Evolutionary conservation across 2,113 vertebrate species (phyloP).

Genomic region (Anolis carolinensis): DNA sequence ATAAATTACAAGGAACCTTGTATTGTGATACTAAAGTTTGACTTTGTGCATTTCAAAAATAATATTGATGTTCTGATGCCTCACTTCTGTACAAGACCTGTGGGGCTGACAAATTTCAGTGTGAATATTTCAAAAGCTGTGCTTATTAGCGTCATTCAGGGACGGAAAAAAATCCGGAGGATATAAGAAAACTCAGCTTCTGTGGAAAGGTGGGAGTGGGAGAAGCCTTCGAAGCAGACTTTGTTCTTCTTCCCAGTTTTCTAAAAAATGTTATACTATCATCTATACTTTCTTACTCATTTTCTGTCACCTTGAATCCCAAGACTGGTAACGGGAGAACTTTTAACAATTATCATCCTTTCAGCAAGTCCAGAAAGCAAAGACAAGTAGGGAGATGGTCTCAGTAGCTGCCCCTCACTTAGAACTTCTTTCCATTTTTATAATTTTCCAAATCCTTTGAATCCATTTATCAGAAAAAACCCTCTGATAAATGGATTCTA

Average conservation of each 20-base stretch:
- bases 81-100: conserved; percentile 10
- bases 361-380: not conserved
- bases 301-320: not conserved
- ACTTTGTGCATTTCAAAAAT: conserved; percentile 33
- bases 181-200: conserved; percentile 28
- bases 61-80: conserved; percentile 12
- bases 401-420: no score
- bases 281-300: not conserved
- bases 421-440: not conserved
- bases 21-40: not conserved
- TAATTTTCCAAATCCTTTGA: not conserved
- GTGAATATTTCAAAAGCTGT: not conserved
- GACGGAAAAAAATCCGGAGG: not conserved
- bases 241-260: not conserved
- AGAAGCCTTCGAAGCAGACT: not conserved
- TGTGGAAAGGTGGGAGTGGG: not conserved
- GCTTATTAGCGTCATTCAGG: not conserved
- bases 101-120: conserved; percentile 13
- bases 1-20: conserved; percentile 18
- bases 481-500: not conserved
- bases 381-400: not conserved
- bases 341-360: not conserved
- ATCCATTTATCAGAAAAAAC: not conserved
- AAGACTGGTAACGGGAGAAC: not conserved
- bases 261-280: not conserved